These are phyloP conservation scores for Epinotia ramella DNA, from an alignment of 2,888 invertebrate species.

Conservation along the genomic window DNA sequence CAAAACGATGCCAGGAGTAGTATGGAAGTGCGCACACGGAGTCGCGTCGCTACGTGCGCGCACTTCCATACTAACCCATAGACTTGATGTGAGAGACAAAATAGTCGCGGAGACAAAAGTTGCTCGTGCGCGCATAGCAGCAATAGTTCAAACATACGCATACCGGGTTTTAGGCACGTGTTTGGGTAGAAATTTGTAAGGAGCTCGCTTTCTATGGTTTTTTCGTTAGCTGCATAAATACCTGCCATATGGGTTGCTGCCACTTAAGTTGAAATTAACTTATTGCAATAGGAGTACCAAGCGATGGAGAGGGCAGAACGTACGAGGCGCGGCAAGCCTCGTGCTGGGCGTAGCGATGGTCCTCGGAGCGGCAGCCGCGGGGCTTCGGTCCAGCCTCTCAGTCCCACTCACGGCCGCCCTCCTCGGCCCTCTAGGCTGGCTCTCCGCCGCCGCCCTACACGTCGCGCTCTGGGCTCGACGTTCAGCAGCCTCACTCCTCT, in stretches of 20 bases:
- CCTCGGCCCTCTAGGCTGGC: constrained; percentile 73
- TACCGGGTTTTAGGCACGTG: too few species aligned
- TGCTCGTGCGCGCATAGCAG: too few species aligned
- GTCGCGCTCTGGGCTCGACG: constrained; percentile 72
- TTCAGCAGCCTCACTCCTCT: constrained; percentile 74
- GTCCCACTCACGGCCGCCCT: constrained; percentile 67
- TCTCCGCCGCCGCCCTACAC: constrained; percentile 75
- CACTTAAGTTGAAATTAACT: not conserved
- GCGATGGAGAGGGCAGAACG: constrained; percentile 73
- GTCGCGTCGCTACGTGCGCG: too few species aligned
- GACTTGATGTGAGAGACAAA: too few species aligned
- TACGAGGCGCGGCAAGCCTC: constrained; percentile 71
- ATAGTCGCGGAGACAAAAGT: too few species aligned
- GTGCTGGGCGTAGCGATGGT: constrained; percentile 66
- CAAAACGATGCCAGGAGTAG: too few species aligned
- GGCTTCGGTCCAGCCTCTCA: constrained; percentile 64
- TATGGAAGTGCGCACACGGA: too few species aligned
- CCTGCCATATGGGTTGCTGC: not conserved
- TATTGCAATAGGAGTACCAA: constrained; percentile 56
- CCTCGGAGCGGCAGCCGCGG: constrained; percentile 67
- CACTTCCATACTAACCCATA: too few species aligned
- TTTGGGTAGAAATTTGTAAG: too few species aligned
- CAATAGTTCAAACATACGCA: too few species aligned
- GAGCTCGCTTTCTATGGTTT: too few species aligned
- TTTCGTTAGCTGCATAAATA: not conserved